Base-by-base conservation (phyloP, 2,888 invertebrate species). In the Miltochrista miniata region DNA sequence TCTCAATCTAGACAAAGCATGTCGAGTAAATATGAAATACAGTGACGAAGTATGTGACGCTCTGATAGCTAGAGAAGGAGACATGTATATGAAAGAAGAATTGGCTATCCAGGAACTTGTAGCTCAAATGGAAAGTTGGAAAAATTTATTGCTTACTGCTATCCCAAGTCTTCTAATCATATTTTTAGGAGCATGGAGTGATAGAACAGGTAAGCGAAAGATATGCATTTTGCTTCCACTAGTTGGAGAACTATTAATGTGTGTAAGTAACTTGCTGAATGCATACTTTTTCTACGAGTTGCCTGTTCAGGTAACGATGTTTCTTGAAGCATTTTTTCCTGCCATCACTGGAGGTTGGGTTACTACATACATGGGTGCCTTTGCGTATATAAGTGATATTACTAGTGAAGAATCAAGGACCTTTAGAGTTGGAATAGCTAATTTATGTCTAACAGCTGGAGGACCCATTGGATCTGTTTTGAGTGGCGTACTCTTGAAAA, bases 1-100 rank as follows among this genome's bases (percentile, higher is more conserved):
- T 81, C 82, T 97, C 14, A 96, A 96, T 81, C 87, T 97, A 64
- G 96, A 96, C 73, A 97, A 97, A 84, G 96, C 96, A 0, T 97
- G 97, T 70, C 87, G 96, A 14, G 96, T 97, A 0, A 97, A 97
- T 73, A 89, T 96, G 72, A 90, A 89, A 0, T 96, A 95, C 73
- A 92, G 94, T 0, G 93, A 94, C 45, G 87, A 92, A 48, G 93
- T 96, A 0, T 97, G 97, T 77, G 93, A 94, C 68, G 95, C 96
- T 0, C 85, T 97, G 2, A 93, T 95, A 7, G 93, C 93, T 3
- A 93, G 95, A 69, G 92, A 95, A 72, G 96, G 95, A 7, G 93
- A 92, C 7, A 93, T 92, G 61, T 94, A 94, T 68, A 91, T 93
- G 2, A 70, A 79, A 41, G 93, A 95, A 79, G 95, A 95, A 70